Evolutionary conservation across 2,888 invertebrate genomes (phyloP), one percentile per base, ranked within the genome.

Genomic region (Gymnoscelis rufifasciata): DNA sequence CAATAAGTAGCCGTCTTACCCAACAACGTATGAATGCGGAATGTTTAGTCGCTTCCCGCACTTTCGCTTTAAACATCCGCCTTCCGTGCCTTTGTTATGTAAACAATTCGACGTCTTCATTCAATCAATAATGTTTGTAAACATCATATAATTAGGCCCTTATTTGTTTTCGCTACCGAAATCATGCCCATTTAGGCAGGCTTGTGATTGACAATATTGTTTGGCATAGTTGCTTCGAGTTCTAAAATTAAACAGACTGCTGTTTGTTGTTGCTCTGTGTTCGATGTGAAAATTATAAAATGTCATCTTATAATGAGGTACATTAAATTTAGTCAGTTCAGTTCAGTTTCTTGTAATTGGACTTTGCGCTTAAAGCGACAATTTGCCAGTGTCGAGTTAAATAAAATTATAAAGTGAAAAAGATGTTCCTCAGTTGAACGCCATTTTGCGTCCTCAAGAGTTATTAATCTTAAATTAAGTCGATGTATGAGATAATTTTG

Each of bases 51-150:
- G 71, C 70, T 83, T 84, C 77, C 86, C 80, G 71, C 67, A 83
- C 86, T 86, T 86, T 87, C 84, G 81, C 81, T 76, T 51, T 66
- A 75, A 75, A 76, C 78, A 78, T 84, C 83, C 84, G 83, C 74
- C 81, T 80, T 74, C 71, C 76, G 70, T 63, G 56, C 62, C 62
- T 59, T 52, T 59, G 68, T 75, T 77, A 74, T 77, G 74, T 73
- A 76, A 75, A 80, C 74, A 70, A 60, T 56, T 62, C 59, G 54
- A 63, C 60, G 61, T 68, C 67, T 68, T 61, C 62, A 62, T 56
- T 68, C 68, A 67, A 64, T 67, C 54, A 54, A 47, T 45, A 30
- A 65, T 60, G 67, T 71, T 65, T 58, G 58, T 64, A 71, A 71
- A 71, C 58, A 69, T 52, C 30, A 58, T 51, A 54, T 60, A 60